Evolutionary conservation across 2,113 vertebrate species (phyloP), one percentile per base, ranked within the genome.

Genomic region (Clarias batrachus): DNA sequence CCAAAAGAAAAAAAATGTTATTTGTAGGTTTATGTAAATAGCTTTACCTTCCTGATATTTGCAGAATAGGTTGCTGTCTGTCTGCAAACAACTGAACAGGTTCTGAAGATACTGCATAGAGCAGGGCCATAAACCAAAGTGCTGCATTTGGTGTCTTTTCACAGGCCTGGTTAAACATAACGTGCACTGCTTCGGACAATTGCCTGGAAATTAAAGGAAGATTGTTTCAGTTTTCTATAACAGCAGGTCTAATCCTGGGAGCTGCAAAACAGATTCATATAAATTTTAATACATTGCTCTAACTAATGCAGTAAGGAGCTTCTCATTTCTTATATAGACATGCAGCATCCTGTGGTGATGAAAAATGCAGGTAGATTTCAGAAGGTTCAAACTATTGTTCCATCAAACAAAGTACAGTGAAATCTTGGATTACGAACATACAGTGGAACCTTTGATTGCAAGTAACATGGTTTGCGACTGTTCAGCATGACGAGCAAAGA

Each of bases 61-160:
- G n/a, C 2, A 0, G 27, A 14, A 14, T 68, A 33, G 7, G 0
- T 11, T 76, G 3, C 4, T 14, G 13, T 8, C 2, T 19, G 25
- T n/a, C 9, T 17, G 0, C 8, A 9, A 63, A 57, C 1, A 0
- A 16, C 9, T 54, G 9, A 48, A 59, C 65, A 59, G 9, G 6
- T 1, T 86, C 79, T 81, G 85, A 66, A 81, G 48, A 41, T 25
- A 86, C 25, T 19, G 79, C 54, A 81, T 81, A 82, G 52, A 73
- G 82, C 13, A 86, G 65, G 19, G 56, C 54, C 80, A 62, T 62
- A 41, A 82, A 25, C 85, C 85, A 86, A 10, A 82, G 7, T 12
- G 59, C 65, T 27, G 54, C 74, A 14, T 86, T 37, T 59, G 74
- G 25, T 81, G 78, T 62, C 25, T 48, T 37, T 0, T 25, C 3